Percentiles rank a stretch among this genome's conserved stretches.
These are phyloP conservation scores for Novumbra hubbsi DNA, from an alignment of 2,797 vertebrate species.

Conservation along the genomic window DNA sequence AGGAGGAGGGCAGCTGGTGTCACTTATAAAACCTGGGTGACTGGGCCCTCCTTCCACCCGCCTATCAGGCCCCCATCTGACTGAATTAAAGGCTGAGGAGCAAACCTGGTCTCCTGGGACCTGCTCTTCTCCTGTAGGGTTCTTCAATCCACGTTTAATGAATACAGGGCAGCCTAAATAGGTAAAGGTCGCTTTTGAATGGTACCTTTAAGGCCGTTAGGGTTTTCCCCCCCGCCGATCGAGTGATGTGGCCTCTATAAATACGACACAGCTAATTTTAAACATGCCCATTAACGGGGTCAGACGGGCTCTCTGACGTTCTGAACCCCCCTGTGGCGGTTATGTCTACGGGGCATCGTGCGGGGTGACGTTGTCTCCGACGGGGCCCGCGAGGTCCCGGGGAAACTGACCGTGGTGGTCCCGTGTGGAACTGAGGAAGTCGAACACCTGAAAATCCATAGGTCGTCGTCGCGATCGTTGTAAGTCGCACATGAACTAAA, in stretches of 20 bases:
- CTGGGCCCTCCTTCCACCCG: conserved; percentile 68
- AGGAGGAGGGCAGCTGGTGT: conserved; percentile 94
- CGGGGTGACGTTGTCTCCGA: no score
- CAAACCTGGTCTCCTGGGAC: conserved; percentile 80
- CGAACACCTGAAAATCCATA: no score
- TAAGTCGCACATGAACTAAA: no score
- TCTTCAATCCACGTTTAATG: conserved; percentile 84
- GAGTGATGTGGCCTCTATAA: neutral
- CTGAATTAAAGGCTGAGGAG: conserved; percentile 84
- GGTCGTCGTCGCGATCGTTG: no score
- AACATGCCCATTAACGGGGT: no score
- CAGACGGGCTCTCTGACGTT: no score
- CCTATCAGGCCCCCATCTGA: conserved; percentile 78
- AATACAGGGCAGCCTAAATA: conserved; percentile 80
- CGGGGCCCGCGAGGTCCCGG: no score
- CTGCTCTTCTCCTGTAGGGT: conserved; percentile 79
- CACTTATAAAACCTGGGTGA: conserved; percentile 90
- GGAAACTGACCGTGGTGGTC: no score
- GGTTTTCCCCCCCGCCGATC: neutral
- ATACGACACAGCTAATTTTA: no score
- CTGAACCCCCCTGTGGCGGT: no score
- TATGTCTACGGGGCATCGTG: no score
- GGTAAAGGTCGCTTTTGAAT: conserved; percentile 48
- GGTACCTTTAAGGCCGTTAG: neutral
- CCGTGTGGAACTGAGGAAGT: no score